phyloP scores from a whole-genome alignment of 2,113 vertebrate species.

The Anhinga anhinga region DNA sequence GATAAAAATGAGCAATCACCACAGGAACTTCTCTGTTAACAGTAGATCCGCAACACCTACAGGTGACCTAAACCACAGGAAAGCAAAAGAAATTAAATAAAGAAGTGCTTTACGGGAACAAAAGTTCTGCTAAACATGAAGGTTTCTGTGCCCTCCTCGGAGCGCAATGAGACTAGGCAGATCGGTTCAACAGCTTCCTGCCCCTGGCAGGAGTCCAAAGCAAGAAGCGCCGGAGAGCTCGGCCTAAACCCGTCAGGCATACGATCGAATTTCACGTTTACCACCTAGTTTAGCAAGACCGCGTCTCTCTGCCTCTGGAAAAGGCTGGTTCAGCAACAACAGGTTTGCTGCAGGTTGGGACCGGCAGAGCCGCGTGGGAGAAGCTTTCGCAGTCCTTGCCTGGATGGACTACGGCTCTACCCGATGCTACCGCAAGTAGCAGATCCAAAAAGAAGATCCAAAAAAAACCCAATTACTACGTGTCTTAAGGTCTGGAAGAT shows the following conservation, averaged over 20 bases:
- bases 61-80: not conserved
- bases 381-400: accelerated
- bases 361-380: not conserved
- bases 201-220: not conserved
- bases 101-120: not conserved
- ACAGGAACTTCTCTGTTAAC: not conserved
- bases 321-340: not conserved
- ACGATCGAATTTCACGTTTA: not conserved
- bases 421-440: not conserved
- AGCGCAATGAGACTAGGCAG: not conserved
- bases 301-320: not conserved
- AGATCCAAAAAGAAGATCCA: not conserved
- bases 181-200: not conserved
- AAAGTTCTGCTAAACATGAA: not conserved
- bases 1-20: not conserved
- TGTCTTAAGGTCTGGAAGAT: not conserved
- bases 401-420: not conserved
- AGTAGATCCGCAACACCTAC: not conserved
- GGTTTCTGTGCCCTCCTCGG: not conserved
- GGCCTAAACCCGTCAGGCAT: not conserved
- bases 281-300: not conserved
- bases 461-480: accelerated
- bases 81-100: not conserved
- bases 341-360: not conserved
- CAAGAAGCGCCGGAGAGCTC: not conserved